Evolutionary conservation across 92 coral and sea anemone genomes (phyloP), one percentile per base, ranked within the genome.

Genomic region (Heliopora coerulea): DNA sequence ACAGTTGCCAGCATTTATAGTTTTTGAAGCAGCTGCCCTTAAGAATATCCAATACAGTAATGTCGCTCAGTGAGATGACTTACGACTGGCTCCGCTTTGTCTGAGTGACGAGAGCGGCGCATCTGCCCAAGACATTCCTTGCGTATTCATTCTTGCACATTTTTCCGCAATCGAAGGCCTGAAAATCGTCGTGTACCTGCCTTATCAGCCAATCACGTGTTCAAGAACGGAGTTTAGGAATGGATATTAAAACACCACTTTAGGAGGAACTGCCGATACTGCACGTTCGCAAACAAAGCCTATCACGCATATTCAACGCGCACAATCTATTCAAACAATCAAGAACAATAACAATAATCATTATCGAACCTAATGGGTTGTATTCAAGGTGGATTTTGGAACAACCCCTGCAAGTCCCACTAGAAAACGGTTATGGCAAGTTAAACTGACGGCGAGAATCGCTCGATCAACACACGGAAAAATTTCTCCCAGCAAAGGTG

Each of bases 291-390:
- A 48, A 67, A 67, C 74, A 67, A 67, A 67, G 74, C 35, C 74
- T 44, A 67, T 67, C 74, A 49, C 39, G 40, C 33, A 44, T 46
- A 46, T 46, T 46, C 52, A 46, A 46, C 52, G 15, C 52, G 15
- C 74, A 67, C 74, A 67, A 67, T 67, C 74, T 67, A 13, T 20
- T 67, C n/a, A 44, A 67, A 67, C 74, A 67, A 67, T 67, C 41
- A 31, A 67, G 65, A 67, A 67, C 74, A 67, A 44, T 67, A 67
- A 67, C 49, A 67, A 67, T 67, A 26, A 67, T 67, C 48, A 67
- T 28, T 44, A 67, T 37, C 27, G 21, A 48, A 67, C 59, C 49
- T 34, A 48, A 46, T 27, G 18, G 34, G 74, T 37, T 44, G 30
- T n/a, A 34, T 56, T 28, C n/a, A 27, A 14, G 41, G 41, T 41